Base-by-base conservation (phyloP, 2,888 invertebrate genomes). In the Cephus runcator region DNA sequence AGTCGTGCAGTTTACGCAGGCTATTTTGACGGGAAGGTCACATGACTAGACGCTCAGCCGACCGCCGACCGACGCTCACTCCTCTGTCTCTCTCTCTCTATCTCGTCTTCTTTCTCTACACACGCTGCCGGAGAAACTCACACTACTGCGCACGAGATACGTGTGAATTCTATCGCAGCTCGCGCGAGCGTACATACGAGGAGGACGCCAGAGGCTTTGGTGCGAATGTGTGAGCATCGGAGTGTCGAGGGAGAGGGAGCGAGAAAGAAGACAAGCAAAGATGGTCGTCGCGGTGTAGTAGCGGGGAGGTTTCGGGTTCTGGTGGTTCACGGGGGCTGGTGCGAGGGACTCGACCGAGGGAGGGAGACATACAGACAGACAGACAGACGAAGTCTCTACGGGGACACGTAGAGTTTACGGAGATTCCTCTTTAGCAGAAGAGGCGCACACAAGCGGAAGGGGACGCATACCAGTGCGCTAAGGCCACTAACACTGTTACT, bases 1-100 rank as follows among this genome's bases (percentile, higher is more conserved):
- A 81, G 69, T 77, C 80, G 80, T 80, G 81, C 85, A 76, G 81
- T 83, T 81, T 86, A 85, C 86, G 85, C 83, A 86, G 93, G 94
- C 94, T 95, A 95, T 95, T 95, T 95, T 95, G 95, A 95, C 95
- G 95, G 95, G 95, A 95, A 95, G 95, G 95, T 95, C 95, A 95
- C 95, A 94, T 95, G 95, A 95, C 93, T 92, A 92, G 93, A 91
- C 92, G 92, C 91, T 92, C 87, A 85, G 87, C 86, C 89, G 88
- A 87, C 87, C 85, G 87, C 84, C 86, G 84, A 56, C 79, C 80
- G 83, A 80, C 79, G 68, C 76, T 75, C 34, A 76, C 30, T 75
- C 31, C 23, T 73, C 69, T 76, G 68, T 71, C 69, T 73, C 78
- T 77, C 76, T 56, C 77, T 77, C 73, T 69, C 82, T 77, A 35